Percentiles rank a stretch among this genome's conserved stretches.
Evolutionary conservation across 2,113 vertebrate species (phyloP).

Genomic region (Hippocampus zosterae): DNA sequence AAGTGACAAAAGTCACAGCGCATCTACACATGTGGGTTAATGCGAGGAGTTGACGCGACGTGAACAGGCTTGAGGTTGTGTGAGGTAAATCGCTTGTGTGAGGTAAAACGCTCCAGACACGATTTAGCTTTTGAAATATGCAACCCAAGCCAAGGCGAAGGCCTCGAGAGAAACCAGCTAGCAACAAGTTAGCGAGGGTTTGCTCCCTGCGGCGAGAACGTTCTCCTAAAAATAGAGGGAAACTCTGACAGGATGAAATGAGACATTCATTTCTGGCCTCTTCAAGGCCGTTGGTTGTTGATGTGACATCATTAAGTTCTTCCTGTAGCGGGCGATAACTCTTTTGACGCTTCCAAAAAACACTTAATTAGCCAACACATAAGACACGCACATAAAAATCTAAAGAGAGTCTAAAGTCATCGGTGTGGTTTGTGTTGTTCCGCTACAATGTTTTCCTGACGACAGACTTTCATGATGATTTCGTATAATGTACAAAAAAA

Average conservation of each 20-base stretch:
- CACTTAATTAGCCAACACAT: slow-evolving; percentile 53
- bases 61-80: neutral
- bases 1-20: neutral
- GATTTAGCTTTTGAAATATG: neutral
- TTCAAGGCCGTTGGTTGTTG: neutral
- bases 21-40: neutral
- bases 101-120: neutral
- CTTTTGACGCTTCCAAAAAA: slow-evolving; percentile 37
- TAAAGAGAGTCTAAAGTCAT: neutral
- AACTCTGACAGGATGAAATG: slow-evolving; percentile 6
- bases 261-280: slow-evolving; percentile 2
- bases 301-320: slow-evolving; percentile 26
- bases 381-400: slow-evolving; percentile 34
- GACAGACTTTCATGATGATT: neutral
- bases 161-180: neutral
- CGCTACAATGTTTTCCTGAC: neutral
- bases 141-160: neutral
- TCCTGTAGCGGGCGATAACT: slow-evolving; percentile 39
- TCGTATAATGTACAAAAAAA: neutral
- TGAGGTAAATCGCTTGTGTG: slow-evolving; percentile 1
- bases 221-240: neutral
- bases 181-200: neutral
- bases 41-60: neutral
- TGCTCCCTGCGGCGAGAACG: neutral
- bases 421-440: neutral